Evolutionary conservation across 64 coral and sea anemone genomes (phyloP).

Genomic region (Acropora yongei): DNA sequence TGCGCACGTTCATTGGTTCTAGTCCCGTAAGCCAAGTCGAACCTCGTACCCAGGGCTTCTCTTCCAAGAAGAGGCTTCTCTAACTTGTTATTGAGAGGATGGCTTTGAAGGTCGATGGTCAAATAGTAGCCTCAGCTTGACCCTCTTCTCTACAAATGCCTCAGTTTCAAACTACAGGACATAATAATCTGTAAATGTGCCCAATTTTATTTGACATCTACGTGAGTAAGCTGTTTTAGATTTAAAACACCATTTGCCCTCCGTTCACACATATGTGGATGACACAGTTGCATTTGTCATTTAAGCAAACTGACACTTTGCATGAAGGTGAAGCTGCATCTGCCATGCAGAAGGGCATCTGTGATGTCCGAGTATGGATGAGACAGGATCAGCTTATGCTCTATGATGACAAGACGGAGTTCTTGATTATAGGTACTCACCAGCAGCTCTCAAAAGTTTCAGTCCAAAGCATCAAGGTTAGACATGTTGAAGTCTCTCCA

Average conservation of each 20-base stretch:
- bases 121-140: too few species aligned
- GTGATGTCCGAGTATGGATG: conserved; percentile 52
- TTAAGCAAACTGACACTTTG: conserved; percentile 1
- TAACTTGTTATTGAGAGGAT: too few species aligned
- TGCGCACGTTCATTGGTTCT: too few species aligned
- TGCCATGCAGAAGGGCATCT: conserved; percentile 39
- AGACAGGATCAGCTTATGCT: conserved; percentile 46
- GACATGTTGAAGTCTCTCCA: conserved; percentile 5
- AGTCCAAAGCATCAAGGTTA: conserved; percentile 13
- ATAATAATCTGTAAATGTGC: too few species aligned
- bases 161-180: too few species aligned
- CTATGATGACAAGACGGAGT: conserved; percentile 80
- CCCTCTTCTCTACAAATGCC: too few species aligned
- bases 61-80: too few species aligned
- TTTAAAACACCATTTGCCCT: conserved; percentile 16
- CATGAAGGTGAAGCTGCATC: conserved; percentile 8
- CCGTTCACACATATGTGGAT: neutral
- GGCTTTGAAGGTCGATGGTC: too few species aligned
- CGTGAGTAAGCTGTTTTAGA: conserved; percentile 20
- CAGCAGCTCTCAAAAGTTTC: conserved; percentile 35
- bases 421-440: conserved; percentile 50
- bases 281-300: too few species aligned
- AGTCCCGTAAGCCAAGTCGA: too few species aligned
- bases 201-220: conserved; percentile 44
- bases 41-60: too few species aligned